These are phyloP conservation scores for Sebastes steindachneri DNA, from an alignment of 2,797 vertebrate genomes.

Conservation along the genomic window DNA sequence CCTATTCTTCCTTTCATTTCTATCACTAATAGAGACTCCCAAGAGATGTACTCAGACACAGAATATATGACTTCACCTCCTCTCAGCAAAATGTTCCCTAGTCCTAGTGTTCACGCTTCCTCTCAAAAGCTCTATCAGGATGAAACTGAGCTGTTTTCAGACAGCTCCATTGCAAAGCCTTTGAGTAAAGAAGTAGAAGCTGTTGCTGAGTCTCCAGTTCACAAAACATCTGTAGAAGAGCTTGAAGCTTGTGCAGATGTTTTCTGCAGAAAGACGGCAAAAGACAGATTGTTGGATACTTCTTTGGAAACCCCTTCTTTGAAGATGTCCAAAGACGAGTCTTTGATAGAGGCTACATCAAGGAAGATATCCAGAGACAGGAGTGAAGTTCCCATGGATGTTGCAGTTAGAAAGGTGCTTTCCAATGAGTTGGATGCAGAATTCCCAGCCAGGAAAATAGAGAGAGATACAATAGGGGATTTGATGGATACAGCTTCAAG, in stretches of 20 bases:
- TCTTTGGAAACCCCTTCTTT: conserved; percentile 44
- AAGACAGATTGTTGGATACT: conserved; percentile 59
- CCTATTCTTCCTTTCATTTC: conserved; percentile 9
- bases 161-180: conserved; percentile 58
- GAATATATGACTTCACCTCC: conserved; percentile 87
- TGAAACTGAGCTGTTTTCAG: conserved; percentile 64
- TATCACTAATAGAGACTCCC: conserved; percentile 85
- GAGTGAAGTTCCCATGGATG: conserved; percentile 59
- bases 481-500: conserved; percentile 54
- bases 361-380: conserved; percentile 63
- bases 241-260: conserved; percentile 58
- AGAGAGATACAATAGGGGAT: conserved; percentile 50
- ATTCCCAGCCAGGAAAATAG: conserved; percentile 48
- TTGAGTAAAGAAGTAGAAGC: conserved; percentile 67
- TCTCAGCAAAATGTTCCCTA: conserved; percentile 85
- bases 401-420: conserved; percentile 45
- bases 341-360: conserved; percentile 38
- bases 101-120: conserved; percentile 68
- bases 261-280: conserved; percentile 50
- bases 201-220: conserved; percentile 78
- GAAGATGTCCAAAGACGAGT: conserved; percentile 55
- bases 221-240: conserved; percentile 86
- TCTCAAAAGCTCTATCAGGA: conserved; percentile 67
- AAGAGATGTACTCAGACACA: conserved; percentile 89
- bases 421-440: conserved; percentile 64